Evolutionary conservation across 2,888 invertebrate species (phyloP), one percentile per base, ranked within the genome.

Genomic region (Leptopilina syphax): DNA sequence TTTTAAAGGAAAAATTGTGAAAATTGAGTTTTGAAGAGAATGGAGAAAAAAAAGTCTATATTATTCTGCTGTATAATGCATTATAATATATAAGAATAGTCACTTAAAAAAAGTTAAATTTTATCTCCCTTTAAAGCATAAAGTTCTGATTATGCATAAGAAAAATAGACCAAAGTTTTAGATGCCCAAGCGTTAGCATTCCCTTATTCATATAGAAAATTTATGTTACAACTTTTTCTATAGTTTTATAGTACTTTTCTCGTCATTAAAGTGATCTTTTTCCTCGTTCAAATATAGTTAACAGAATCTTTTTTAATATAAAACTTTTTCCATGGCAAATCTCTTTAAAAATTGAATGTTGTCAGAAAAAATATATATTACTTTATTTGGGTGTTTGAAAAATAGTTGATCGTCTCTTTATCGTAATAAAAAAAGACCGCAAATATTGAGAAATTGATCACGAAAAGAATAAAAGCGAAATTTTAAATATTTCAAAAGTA

Each of bases 241-340:
- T 50, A 68, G 47, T 68, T 68, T 68, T 68, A 68, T 68, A 68
- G 24, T 68, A n/a, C 68, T 47, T 68, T 68, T 47, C n/a, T 68
- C 47, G 18, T 67, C 67, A 67, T 67, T 67, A 67, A 67, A 67
- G 44, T n/a, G 44, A 67, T 44, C 67, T 9, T 65, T 63, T 65
- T 65, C 12, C 34, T 65, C 65, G 9, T 34, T 65, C 50, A 50
- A 65, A 65, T 12, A 65, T 65, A 34, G 65, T 34, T 65, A 65
- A 65, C 12, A 34, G 34, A 24, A 67, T 47, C n/a, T 47, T 67
- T 34, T 41, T 8, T n/a, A 44, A n/a, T 67, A 50, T 50, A 50
- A 50, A 50, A 13, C 34, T 66, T 13, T 67, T 60, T 7, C 18
- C 24, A 9, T 8, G 18, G 8, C 8, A 63, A 63, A 60, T n/a